phyloP scores from a whole-genome alignment of 1,140 invertebrate genomes.

The Nasonia vitripennis region DNA sequence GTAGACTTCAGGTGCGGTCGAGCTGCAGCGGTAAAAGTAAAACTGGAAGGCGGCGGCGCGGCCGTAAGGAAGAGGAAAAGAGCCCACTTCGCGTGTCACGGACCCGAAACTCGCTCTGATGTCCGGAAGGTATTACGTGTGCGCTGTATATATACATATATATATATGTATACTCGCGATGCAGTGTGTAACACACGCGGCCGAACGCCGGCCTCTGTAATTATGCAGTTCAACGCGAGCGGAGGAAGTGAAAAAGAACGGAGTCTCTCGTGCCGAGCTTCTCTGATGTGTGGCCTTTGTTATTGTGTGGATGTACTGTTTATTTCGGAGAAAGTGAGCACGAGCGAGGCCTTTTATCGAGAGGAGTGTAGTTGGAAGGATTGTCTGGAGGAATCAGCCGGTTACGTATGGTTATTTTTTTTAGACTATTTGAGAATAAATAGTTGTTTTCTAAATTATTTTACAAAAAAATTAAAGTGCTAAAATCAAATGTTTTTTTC shows the following conservation, averaged over 20 bases:
- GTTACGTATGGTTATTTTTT: no score
- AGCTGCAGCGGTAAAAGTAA: constrained; percentile 17
- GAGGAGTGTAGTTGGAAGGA: neutral
- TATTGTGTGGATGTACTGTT: neutral
- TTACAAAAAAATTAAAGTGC: no score
- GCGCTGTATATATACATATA: neutral
- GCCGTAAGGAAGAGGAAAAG: neutral
- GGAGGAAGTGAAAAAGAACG: constrained; percentile 30
- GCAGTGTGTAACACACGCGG: neutral
- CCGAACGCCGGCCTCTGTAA: neutral
- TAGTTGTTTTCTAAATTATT: no score
- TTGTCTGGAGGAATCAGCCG: neutral
- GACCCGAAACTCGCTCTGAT: neutral
- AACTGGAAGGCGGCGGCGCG: neutral
- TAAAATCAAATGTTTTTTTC: no score
- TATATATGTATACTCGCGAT: neutral
- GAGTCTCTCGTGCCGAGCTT: neutral
- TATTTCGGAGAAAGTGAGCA: constrained; percentile 29
- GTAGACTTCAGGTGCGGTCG: neutral
- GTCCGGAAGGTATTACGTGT: constrained; percentile 14
- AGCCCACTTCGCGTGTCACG: neutral
- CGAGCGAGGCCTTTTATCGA: neutral
- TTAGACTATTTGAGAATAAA: no score
- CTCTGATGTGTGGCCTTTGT: constrained; percentile 2
- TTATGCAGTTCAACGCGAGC: neutral